phyloP scores from a whole-genome alignment of 2,113 vertebrate genomes.

The Entelurus aequoreus region DNA sequence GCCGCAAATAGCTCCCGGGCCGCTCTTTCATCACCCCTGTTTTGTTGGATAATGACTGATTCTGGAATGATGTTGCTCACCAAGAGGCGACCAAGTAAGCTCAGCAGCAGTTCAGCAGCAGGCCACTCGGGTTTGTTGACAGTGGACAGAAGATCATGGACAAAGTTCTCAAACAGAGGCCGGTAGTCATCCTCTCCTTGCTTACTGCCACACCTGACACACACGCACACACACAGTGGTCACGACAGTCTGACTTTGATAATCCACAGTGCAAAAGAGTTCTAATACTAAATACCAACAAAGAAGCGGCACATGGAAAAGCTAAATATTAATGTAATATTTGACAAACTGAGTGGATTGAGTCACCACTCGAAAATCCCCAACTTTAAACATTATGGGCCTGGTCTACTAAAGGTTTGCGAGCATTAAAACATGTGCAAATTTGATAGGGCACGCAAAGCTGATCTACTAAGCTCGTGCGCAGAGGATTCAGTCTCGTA shows the following conservation, averaged over 20 bases:
- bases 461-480: no score
- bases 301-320: not conserved
- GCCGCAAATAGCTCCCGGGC: no score
- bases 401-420: no score
- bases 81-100: slow-evolving; percentile 90
- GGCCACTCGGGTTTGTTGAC: slow-evolving; percentile 99
- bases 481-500: no score
- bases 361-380: no score
- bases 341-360: no score
- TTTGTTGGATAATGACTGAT: not conserved
- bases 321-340: no score
- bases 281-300: no score
- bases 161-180: slow-evolving; percentile 97
- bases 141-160: slow-evolving; percentile 94
- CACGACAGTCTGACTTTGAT: not conserved
- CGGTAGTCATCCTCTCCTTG: slow-evolving; percentile 98
- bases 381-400: no score
- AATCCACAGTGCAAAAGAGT: not conserved
- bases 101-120: slow-evolving; percentile 92
- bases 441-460: no score
- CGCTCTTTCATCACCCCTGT: not conserved
- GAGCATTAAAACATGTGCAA: no score
- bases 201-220: slow-evolving; percentile 91
- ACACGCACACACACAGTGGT: not conserved
- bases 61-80: slow-evolving; percentile 65